These are phyloP conservation scores for Aplocera efformata DNA, from an alignment of 2,888 invertebrate species.

Conservation along the genomic window DNA sequence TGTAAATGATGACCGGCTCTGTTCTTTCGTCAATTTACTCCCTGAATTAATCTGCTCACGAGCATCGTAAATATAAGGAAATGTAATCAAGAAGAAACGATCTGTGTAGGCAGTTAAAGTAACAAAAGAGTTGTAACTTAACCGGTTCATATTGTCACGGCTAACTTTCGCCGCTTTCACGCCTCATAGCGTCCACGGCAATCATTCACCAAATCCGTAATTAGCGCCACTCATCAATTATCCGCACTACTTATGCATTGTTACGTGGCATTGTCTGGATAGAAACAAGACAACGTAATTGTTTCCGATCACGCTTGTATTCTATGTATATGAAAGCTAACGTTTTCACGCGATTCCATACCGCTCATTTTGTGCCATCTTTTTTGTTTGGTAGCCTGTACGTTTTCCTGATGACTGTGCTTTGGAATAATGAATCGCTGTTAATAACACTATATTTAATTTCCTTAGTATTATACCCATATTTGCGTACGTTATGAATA, in stretches of 20 bases:
- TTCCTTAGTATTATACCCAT: no score
- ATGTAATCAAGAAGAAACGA: conserved; percentile 12
- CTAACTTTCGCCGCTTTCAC: conserved; percentile 72
- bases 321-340: conserved; percentile 8
- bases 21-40: no score
- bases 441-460: conserved; percentile 3
- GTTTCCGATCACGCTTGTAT: conserved; percentile 10
- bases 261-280: conserved; percentile 12
- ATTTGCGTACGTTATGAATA: no score
- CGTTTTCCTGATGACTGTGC: conserved; percentile 36
- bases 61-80: conserved; percentile 2
- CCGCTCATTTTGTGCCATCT: not conserved
- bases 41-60: not conserved
- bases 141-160: conserved; percentile 54
- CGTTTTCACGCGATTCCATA: not conserved
- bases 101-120: not conserved
- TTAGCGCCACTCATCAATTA: conserved; percentile 36
- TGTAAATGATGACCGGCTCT: no score
- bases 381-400: conserved; percentile 8
- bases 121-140: conserved; percentile 27
- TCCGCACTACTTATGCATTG: conserved; percentile 18
- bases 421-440: conserved; percentile 6
- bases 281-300: conserved; percentile 9
- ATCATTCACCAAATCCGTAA: conserved; percentile 58
- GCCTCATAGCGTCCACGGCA: conserved; percentile 46